Evolutionary conservation across 2,888 invertebrate genomes (phyloP).

Genomic region (Lasioglossum pauxillum): DNA sequence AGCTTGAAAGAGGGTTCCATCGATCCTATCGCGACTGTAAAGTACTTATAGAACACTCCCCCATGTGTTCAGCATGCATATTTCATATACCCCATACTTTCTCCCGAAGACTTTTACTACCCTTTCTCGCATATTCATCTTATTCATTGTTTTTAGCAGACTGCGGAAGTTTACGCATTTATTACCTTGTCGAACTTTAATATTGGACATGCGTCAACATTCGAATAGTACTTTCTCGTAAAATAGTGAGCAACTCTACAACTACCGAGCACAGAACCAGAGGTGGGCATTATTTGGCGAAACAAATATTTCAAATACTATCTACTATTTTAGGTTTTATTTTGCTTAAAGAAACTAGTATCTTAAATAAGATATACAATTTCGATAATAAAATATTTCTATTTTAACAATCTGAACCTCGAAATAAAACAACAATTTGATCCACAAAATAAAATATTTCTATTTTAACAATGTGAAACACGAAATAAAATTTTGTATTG

Average conservation of each 20-base stretch:
- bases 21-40: not conserved
- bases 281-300: too few relatives aligned
- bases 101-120: not conserved
- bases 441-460: too few relatives aligned
- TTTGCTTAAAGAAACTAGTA: too few relatives aligned
- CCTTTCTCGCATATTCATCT: not conserved
- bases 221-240: not conserved
- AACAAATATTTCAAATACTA: too few relatives aligned
- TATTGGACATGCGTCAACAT: not conserved
- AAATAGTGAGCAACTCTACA: not conserved
- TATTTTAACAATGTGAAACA: too few relatives aligned
- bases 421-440: too few relatives aligned
- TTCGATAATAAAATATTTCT: too few relatives aligned
- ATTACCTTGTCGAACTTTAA: not conserved
- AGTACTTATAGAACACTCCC: not conserved
- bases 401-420: too few relatives aligned
- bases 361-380: too few relatives aligned
- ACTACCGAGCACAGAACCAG: too few relatives aligned
- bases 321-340: too few relatives aligned
- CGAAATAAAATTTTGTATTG: too few relatives aligned
- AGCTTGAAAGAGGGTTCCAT: conserved; percentile 8
- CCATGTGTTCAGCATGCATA: not conserved
- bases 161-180: not conserved
- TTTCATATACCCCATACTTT: not conserved
- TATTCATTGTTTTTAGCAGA: not conserved